phyloP scores from a whole-genome alignment of 2,888 invertebrate genomes.

The Sinopyrophorus schimmeli region DNA sequence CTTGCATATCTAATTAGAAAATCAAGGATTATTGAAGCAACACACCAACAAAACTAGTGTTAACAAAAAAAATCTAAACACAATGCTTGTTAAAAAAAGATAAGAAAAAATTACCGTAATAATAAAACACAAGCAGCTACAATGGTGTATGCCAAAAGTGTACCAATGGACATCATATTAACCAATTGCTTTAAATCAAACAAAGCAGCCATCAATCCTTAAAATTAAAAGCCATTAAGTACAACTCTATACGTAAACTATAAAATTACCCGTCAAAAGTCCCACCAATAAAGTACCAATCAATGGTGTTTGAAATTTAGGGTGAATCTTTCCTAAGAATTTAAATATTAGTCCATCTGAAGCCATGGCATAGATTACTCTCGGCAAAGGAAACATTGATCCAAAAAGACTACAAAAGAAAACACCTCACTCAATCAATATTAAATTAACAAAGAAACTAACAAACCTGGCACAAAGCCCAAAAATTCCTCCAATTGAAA shows the following conservation, averaged over 20 bases:
- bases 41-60: constrained; percentile 21
- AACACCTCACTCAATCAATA: not conserved
- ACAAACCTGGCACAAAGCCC: constrained; percentile 79
- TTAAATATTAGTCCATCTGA: constrained; percentile 81
- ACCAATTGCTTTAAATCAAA: constrained; percentile 73
- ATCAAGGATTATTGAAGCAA: constrained; percentile 7
- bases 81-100: too few relatives aligned
- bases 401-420: constrained; percentile 70
- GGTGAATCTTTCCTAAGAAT: constrained; percentile 72
- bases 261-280: constrained; percentile 65
- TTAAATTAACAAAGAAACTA: not conserved
- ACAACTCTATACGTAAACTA: not conserved
- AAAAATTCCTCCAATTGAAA: constrained; percentile 82
- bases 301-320: constrained; percentile 77
- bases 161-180: constrained; percentile 81
- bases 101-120: constrained; percentile 59
- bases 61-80: constrained; percentile 17
- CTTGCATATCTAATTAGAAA: constrained; percentile 40
- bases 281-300: constrained; percentile 77
- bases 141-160: constrained; percentile 72
- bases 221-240: constrained; percentile 31
- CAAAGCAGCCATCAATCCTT: constrained; percentile 67
- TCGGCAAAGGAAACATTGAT: constrained; percentile 82
- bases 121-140: constrained; percentile 76
- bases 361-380: constrained; percentile 89